phyloP scores from a whole-genome alignment of 2,888 invertebrate genomes.

The Pristionchus exspectatus region DNA sequence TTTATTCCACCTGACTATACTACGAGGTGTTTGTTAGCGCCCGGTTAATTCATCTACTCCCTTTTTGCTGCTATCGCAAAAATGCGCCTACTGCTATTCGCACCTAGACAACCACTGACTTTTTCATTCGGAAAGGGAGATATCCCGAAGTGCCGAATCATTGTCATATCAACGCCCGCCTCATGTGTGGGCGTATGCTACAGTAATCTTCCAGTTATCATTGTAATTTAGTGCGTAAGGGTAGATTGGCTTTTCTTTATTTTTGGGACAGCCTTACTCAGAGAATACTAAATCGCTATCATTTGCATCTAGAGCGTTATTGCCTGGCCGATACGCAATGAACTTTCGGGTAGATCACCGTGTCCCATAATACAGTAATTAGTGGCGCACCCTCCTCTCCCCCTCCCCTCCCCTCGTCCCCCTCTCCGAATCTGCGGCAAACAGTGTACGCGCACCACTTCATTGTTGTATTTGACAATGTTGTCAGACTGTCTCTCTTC shows the following conservation, averaged over 20 bases:
- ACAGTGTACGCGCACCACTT: conserved; percentile 32
- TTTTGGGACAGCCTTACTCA: too few relatives aligned
- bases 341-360: too few relatives aligned
- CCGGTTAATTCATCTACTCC: not conserved
- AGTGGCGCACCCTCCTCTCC: not conserved
- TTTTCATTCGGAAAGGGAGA: not conserved
- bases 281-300: too few relatives aligned
- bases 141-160: not conserved
- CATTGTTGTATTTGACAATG: conserved; percentile 50
- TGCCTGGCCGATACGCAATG: too few relatives aligned
- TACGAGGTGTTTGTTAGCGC: too few relatives aligned
- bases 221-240: not conserved
- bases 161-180: not conserved
- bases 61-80: not conserved
- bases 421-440: conserved; percentile 27
- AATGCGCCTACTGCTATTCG: not conserved
- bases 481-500: conserved; percentile 12
- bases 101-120: not conserved
- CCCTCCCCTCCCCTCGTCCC: not conserved
- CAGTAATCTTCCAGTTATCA: not conserved
- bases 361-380: not conserved
- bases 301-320: too few relatives aligned
- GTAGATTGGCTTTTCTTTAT: too few relatives aligned
- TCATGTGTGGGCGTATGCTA: not conserved
- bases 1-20: not conserved